Percentiles rank a stretch among this genome's conserved stretches.
These are phyloP conservation scores for Paramormyrops hopkinsi DNA, from an alignment of 2,797 vertebrate species.

Conservation along the genomic window DNA sequence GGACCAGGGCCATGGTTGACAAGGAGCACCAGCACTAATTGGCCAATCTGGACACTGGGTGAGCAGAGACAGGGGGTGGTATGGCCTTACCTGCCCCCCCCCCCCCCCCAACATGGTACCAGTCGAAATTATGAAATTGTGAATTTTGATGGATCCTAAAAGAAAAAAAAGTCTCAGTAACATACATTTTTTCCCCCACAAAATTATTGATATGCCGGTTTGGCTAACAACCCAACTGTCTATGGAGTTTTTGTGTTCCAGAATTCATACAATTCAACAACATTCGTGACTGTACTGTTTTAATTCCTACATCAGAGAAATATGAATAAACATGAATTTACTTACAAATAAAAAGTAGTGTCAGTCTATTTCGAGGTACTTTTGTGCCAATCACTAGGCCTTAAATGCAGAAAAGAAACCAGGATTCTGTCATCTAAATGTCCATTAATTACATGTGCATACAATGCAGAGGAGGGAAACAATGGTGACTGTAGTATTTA, in stretches of 20 bases:
- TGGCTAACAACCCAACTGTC: not conserved
- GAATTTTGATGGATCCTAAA: not conserved
- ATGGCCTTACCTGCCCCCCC: not conserved
- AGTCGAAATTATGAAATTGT: not conserved
- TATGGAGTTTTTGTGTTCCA: not conserved
- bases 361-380: not conserved
- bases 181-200: not conserved
- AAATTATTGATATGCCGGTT: not conserved
- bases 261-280: not conserved
- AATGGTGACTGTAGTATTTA: slow-evolving; percentile 5
- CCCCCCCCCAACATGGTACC: not conserved
- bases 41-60: slow-evolving; percentile 11
- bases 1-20: not conserved
- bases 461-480: not conserved
- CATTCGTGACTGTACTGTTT: not conserved
- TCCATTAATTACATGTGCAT: slow-evolving; percentile 1
- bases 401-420: not conserved
- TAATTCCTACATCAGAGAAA: not conserved
- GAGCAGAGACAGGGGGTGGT: slow-evolving; percentile 1
- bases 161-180: not conserved
- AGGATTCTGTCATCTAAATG: not conserved
- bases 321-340: not conserved
- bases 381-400: not conserved
- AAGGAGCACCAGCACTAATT: slow-evolving; percentile 21
- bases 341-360: not conserved